A percentile compares a stretch with the other conserved stretches of the same genome.
phyloP scores from a whole-genome alignment of 2,113 vertebrate genomes.

The Paracanthobrama guichenoti region DNA sequence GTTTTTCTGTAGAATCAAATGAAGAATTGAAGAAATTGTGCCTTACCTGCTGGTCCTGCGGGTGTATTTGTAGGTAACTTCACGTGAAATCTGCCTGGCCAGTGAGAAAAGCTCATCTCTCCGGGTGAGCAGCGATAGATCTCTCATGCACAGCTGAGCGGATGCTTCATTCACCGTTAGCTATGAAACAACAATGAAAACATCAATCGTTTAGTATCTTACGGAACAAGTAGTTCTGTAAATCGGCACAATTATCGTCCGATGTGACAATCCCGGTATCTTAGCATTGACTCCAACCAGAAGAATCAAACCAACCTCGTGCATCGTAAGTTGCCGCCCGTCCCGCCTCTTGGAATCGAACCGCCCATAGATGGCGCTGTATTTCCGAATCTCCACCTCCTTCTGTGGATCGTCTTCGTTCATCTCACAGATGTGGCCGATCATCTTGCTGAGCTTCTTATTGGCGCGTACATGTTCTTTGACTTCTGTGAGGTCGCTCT shows the following conservation, averaged over 20 bases:
- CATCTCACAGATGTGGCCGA: slow-evolving; percentile 96
- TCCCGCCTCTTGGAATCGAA: slow-evolving; percentile 97
- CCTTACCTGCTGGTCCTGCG: slow-evolving; percentile 94
- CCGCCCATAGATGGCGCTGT: slow-evolving; percentile 96
- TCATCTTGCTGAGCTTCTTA: slow-evolving; percentile 95
- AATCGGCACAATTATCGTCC: background rate
- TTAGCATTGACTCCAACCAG: background rate
- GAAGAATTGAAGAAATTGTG: background rate
- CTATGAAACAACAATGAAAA: slow-evolving; percentile 63
- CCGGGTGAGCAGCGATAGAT: slow-evolving; percentile 87
- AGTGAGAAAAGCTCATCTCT: slow-evolving; percentile 93
- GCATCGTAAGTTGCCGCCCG: slow-evolving; percentile 92
- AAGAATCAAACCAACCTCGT: slow-evolving; percentile 79
- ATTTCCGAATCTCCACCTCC: slow-evolving; percentile 94
- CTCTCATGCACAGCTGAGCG: slow-evolving; percentile 92
- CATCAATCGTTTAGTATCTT: background rate
- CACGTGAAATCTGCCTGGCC: slow-evolving; percentile 92
- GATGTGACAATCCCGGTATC: background rate
- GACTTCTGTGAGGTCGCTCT: slow-evolving; percentile 80
- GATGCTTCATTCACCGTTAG: slow-evolving; percentile 96
- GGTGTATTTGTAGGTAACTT: slow-evolving; percentile 97
- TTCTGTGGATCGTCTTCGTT: slow-evolving; percentile 85
- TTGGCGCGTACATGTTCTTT: slow-evolving; percentile 85
- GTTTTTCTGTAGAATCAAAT: background rate
- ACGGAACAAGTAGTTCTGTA: background rate